Conservation (phyloP, 92 coral and sea anemone species). For the Parazoanthus darwini region DNA sequence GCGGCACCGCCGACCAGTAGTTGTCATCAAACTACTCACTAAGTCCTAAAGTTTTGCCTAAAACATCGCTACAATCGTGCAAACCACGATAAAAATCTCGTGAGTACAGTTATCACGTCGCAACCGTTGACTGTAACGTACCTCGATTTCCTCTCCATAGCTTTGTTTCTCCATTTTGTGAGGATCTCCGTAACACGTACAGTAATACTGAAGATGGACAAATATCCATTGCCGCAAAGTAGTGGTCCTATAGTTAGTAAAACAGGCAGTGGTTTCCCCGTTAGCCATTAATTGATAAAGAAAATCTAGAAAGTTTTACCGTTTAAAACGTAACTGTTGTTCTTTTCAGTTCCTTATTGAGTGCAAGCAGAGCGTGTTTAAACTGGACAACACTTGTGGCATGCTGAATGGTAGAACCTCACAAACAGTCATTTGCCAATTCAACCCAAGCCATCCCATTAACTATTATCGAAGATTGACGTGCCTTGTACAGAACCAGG, state of each 20-base stretch:
- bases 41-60: too few relatives aligned
- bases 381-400: conserved; percentile 81
- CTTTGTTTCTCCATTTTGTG: neutral
- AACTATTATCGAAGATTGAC: conserved; percentile 87
- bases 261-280: too few relatives aligned
- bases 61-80: too few relatives aligned
- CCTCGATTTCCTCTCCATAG: too few relatives aligned
- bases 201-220: neutral
- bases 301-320: neutral
- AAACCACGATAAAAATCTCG: too few relatives aligned
- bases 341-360: conserved; percentile 82
- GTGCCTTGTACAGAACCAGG: conserved; percentile 94
- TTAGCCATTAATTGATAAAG: neutral
- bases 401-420: conserved; percentile 71
- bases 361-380: conserved; percentile 86
- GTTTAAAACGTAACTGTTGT: neutral
- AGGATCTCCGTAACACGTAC: neutral
- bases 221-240: neutral
- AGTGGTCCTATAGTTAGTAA: neutral
- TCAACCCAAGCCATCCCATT: conserved; percentile 78
- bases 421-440: conserved; percentile 66
- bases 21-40: too few relatives aligned
- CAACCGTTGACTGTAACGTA: too few relatives aligned
- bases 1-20: too few relatives aligned
- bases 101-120: too few relatives aligned